Base-by-base conservation (phyloP, 2,888 invertebrate species). In the Dynastes hyllus region DNA sequence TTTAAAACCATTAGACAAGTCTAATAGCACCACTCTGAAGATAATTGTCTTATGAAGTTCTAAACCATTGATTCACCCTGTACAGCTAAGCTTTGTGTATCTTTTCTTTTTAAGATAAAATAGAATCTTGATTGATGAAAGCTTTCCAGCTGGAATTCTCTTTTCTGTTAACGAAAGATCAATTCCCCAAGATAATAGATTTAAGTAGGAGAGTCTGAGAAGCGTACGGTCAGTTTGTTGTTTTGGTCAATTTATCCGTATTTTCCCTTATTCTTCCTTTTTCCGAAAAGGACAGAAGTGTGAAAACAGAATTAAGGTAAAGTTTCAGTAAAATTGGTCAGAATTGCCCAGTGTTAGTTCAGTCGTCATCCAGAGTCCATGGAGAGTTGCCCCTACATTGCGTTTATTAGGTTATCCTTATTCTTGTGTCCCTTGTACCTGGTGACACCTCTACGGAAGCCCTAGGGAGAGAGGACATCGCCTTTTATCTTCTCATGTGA, bases 281-380 rank as follows among this genome's bases (percentile, higher is more conserved):
- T 78, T 73, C 53, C 11, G 32, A 84, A 80, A 81, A 85, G 85
- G 86, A 87, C 84, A 85, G 86, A 86, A 88, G 91, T 90, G 91
- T 89, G 91, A 90, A 90, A 90, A 90, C 90, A 90, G 89, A 90
- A 90, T 90, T 90, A 90, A 90, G 90, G 88, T 88, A 88, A 90
- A 90, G 90, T 90, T 90, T 90, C 88, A 90, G 89, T 89, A 88
- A 91, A 92, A 92, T 91, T 91, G 91, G 90, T 91, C 90, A 90
- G 90, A 92, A 91, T 91, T 91, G 91, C 91, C 89, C 90, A 89
- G 87, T 87, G 86, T 84, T 85, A 85, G 85, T 85, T 84, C 85
- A 84, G 83, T 84, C 84, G 85, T 86, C 86, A 84, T 83, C 85
- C 84, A 78, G 81, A 22, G 69, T 85, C 87, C 88, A 85, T 82